These are phyloP conservation scores for Littorina saxatilis DNA, from an alignment of 1,140 invertebrate species.

Conservation along the genomic window DNA sequence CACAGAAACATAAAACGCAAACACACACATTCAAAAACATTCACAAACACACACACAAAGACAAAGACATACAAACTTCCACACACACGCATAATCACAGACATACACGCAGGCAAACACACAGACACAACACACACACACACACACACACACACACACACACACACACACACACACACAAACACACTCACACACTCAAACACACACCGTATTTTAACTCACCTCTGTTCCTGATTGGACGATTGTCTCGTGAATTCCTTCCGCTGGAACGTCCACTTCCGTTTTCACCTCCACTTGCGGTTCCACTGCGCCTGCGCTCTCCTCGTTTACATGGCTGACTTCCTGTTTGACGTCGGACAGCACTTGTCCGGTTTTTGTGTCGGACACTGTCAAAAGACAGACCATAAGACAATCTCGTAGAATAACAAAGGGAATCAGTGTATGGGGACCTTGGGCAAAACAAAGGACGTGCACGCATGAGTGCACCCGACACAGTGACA, in stretches of 20 bases:
- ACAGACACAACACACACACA: too few species aligned
- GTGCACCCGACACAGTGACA: not conserved
- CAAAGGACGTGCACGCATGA: not conserved
- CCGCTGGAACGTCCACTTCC: conserved; percentile 30
- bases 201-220: not conserved
- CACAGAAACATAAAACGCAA: not conserved
- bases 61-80: not conserved
- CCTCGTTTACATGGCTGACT: conserved; percentile 4
- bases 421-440: too few species aligned
- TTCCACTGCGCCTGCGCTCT: not conserved
- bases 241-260: conserved; percentile 35
- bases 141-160: too few species aligned
- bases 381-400: conserved; percentile 23
- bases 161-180: conserved; percentile 22
- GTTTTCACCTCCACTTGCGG: conserved; percentile 32
- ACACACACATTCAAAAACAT: not conserved
- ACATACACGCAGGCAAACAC: not conserved
- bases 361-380: not conserved
- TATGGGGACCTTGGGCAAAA: too few species aligned
- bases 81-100: not conserved
- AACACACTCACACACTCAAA: not conserved
- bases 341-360: conserved; percentile 38
- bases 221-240: conserved; percentile 21
- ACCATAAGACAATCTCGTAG: too few species aligned
- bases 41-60: not conserved